Percentiles rank a stretch among this genome's conserved stretches.
Evolutionary conservation across 2,113 vertebrate genomes (phyloP).

Genomic region (Ceyx cyanopectus): DNA sequence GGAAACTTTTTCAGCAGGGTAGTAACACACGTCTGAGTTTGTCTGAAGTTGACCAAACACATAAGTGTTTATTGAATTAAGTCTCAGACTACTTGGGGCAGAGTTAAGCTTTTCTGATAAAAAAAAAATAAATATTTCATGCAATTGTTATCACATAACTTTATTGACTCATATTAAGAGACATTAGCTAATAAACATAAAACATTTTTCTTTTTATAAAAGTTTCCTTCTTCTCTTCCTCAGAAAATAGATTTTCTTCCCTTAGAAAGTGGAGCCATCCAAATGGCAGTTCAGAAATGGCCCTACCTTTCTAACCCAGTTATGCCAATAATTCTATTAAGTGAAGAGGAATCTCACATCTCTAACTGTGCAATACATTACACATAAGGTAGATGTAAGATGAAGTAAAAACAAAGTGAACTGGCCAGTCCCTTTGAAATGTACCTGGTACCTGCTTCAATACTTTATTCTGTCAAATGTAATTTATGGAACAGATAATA

Average conservation of each 20-base stretch:
- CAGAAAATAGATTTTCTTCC: neutral
- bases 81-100: neutral
- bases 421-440: neutral
- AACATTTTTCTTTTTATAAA: neutral
- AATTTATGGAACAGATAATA: neutral
- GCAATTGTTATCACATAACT: neutral
- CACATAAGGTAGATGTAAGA: neutral
- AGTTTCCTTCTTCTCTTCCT: neutral
- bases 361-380: neutral
- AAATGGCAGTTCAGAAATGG: neutral
- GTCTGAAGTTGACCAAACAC: neutral
- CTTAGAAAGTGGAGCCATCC: neutral
- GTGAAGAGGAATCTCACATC: neutral
- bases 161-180: neutral
- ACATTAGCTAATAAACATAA: neutral
- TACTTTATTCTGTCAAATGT: neutral
- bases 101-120: neutral
- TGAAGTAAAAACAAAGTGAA: neutral
- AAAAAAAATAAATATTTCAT: neutral
- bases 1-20: neutral
- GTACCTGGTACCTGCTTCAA: neutral
- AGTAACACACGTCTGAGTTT: neutral
- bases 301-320: neutral
- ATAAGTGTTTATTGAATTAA: neutral
- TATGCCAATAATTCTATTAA: neutral